Conservation (phyloP, 2,113 vertebrate genomes). For the Perognathus longimembris region DNA sequence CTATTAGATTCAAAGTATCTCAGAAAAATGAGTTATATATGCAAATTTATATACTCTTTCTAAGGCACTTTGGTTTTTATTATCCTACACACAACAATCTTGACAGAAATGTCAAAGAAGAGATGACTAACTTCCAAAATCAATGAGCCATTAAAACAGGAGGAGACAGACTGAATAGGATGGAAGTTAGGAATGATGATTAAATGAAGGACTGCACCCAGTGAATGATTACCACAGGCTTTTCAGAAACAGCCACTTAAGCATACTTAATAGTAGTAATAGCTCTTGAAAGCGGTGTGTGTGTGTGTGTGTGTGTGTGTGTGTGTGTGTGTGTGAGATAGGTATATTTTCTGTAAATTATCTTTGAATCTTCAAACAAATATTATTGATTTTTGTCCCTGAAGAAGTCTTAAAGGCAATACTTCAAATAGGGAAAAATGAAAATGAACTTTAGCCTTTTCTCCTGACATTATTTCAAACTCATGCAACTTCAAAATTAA, state of each 20-base stretch:
- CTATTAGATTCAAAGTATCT: not conserved
- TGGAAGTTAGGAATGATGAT: constrained; percentile 35
- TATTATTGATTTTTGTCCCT: constrained; percentile 48
- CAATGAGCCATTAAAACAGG: constrained; percentile 62
- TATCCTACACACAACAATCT: constrained; percentile 25
- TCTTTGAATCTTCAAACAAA: constrained; percentile 54
- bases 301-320: not conserved
- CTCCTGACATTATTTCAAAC: constrained; percentile 18
- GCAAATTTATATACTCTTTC: constrained; percentile 16
- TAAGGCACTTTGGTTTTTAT: constrained; percentile 58
- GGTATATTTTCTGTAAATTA: constrained; percentile 60
- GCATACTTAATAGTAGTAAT: constrained; percentile 15
- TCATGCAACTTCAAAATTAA: constrained; percentile 41
- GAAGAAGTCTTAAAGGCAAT: not conserved
- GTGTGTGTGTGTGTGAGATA: constrained; percentile 16
- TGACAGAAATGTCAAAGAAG: constrained; percentile 53
- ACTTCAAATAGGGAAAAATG: not conserved
- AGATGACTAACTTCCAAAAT: constrained; percentile 59
- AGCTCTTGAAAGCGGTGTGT: constrained; percentile 21
- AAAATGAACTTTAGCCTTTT: constrained; percentile 21
- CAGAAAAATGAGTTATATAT: not conserved
- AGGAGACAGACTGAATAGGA: not conserved
- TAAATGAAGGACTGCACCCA: not conserved
- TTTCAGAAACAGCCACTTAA: constrained; percentile 32
- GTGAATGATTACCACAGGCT: not conserved